Conservation (phyloP, 2,113 vertebrate species). For the Indicator maculatus region DNA sequence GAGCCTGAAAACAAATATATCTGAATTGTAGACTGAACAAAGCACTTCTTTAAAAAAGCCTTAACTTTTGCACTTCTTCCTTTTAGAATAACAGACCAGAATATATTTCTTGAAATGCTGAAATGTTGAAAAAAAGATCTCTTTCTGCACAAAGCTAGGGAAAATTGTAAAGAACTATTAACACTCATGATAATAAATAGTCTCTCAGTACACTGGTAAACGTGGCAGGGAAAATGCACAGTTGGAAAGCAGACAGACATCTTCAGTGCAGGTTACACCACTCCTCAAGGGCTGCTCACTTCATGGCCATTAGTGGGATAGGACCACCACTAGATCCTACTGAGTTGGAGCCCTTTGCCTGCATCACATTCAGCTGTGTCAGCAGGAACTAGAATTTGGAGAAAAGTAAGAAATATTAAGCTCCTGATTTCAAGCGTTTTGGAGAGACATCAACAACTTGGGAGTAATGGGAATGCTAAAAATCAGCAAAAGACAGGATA, state of each 20-base stretch:
- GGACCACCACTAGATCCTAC: neutral
- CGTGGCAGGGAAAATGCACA: neutral
- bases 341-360: neutral
- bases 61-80: neutral
- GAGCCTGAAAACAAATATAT: neutral
- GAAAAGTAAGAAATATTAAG: neutral
- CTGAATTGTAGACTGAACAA: neutral
- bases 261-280: neutral
- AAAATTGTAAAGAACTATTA: neutral
- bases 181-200: neutral
- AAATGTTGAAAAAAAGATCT: neutral
- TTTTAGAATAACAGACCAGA: neutral
- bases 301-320: neutral
- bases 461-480: conserved; percentile 9
- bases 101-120: neutral
- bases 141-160: neutral
- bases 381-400: conserved; percentile 21
- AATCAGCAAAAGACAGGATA: neutral
- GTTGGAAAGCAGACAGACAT: neutral
- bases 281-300: neutral
- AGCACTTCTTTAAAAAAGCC: neutral
- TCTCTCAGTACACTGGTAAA: neutral
- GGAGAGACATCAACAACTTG: conserved; percentile 5
- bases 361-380: neutral
- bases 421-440: neutral